phyloP scores from a whole-genome alignment of 2,797 vertebrate species.

The Passerculus sandwichensis region DNA sequence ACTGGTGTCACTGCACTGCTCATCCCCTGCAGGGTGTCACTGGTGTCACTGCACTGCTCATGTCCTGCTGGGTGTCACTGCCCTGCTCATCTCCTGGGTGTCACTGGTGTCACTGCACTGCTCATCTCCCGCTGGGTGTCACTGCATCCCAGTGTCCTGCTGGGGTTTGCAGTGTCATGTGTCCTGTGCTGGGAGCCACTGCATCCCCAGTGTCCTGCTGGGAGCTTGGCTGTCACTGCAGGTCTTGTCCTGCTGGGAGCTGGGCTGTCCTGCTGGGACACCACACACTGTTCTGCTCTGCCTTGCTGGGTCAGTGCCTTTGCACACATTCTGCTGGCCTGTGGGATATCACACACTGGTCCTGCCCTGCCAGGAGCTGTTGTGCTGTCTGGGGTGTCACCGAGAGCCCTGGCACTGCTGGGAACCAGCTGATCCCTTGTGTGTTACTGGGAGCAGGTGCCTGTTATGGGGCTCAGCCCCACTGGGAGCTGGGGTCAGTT shows the following conservation, averaged over 20 bases:
- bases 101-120: too few species aligned
- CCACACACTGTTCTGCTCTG: fast-evolving
- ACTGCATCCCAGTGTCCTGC: too few species aligned
- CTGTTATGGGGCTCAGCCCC: not conserved
- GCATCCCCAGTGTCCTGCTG: not conserved
- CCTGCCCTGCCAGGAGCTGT: not conserved
- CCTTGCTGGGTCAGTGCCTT: not conserved
- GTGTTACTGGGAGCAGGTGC: not conserved
- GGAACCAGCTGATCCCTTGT: not conserved
- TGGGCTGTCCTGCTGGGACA: not conserved
- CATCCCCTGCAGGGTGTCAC: too few species aligned
- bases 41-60: too few species aligned
- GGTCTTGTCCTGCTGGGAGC: not conserved
- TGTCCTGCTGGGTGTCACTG: too few species aligned
- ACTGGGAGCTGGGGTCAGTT: not conserved
- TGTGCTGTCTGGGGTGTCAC: not conserved
- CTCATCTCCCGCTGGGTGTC: too few species aligned
- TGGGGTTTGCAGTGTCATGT: too few species aligned
- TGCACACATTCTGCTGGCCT: not conserved
- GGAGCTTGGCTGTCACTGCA: not conserved
- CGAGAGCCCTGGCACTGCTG: not conserved
- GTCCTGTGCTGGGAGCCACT: not conserved
- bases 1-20: too few species aligned
- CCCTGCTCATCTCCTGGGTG: too few species aligned
- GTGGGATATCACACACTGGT: not conserved